Evolutionary conservation across 2,113 vertebrate genomes (phyloP).

Genomic region (Cromileptes altivelis): DNA sequence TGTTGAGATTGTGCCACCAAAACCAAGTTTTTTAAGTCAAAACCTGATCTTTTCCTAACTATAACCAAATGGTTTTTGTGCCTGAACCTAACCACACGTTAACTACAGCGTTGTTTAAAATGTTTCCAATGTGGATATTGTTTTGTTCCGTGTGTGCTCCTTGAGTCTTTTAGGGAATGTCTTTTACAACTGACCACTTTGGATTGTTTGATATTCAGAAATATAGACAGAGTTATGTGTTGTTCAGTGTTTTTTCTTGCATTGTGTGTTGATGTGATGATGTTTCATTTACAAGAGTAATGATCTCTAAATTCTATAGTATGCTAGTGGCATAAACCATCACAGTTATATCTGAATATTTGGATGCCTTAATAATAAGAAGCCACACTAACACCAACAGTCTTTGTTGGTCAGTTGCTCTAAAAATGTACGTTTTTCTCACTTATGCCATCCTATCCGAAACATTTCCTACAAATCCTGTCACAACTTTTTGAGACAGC

Average conservation of each 20-base stretch:
- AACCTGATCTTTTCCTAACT: too few species aligned
- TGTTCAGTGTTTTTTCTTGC: neutral
- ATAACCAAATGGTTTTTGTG: too few species aligned
- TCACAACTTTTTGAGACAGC: slow-evolving; percentile 17
- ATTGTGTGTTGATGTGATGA: neutral
- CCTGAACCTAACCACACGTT: too few species aligned
- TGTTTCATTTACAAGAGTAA: neutral
- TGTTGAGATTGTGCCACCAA: too few species aligned
- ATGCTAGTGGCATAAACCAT: slow-evolving; percentile 2
- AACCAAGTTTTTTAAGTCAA: too few species aligned
- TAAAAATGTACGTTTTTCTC: neutral
- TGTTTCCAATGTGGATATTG: too few species aligned
- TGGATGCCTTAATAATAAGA: neutral
- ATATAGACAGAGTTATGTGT: neutral
- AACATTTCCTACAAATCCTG: neutral
- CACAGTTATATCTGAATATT: neutral
- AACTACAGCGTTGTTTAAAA: too few species aligned
- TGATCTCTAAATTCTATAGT: neutral
- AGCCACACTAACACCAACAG: neutral
- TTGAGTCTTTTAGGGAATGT: neutral
- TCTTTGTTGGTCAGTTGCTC: neutral
- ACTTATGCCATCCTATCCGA: neutral
- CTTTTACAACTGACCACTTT: neutral
- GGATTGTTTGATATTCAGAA: neutral
- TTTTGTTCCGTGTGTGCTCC: neutral